Percentiles rank a stretch among this genome's conserved stretches.
phyloP scores from a whole-genome alignment of 1,140 invertebrate species.

The Drosophila tsacasi region DNA sequence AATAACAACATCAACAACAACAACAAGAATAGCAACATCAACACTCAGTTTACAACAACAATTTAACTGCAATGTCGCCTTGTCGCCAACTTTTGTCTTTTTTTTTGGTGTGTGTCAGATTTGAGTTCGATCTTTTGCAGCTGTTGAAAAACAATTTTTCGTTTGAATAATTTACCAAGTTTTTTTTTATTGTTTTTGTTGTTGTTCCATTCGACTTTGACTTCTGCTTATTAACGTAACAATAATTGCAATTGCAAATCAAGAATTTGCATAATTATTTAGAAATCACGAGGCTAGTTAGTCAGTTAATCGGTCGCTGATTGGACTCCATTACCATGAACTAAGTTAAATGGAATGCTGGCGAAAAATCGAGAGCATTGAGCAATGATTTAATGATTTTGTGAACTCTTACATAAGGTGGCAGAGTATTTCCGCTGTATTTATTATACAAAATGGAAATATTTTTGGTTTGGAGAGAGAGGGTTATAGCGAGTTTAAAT shows the following conservation, averaged over 20 bases:
- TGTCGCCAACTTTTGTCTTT: constrained; percentile 50
- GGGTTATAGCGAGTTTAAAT: background rate
- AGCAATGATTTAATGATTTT: constrained; percentile 3
- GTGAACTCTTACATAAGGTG: constrained; percentile 12
- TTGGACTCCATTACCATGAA: constrained; percentile 43
- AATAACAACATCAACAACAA: constrained; percentile 22
- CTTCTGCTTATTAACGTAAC: constrained; percentile 68
- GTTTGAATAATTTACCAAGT: constrained; percentile 78
- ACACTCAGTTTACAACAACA: constrained; percentile 48
- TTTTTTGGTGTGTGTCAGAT: constrained; percentile 52
- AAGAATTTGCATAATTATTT: constrained; percentile 81
- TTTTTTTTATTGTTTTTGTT: constrained; percentile 33
- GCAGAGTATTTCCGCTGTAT: constrained; percentile 3
- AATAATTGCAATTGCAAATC: constrained; percentile 74
- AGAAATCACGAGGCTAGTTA: constrained; percentile 82
- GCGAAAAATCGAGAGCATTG: constrained; percentile 45
- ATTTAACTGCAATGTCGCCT: constrained; percentile 57
- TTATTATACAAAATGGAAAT: background rate
- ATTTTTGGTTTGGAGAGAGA: background rate
- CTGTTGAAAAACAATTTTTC: constrained; percentile 75
- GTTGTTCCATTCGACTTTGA: constrained; percentile 23
- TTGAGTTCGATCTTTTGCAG: constrained; percentile 65
- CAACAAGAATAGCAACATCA: constrained; percentile 24
- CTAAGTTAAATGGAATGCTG: constrained; percentile 44
- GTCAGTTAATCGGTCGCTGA: constrained; percentile 58